A percentile compares a stretch with the other conserved stretches of the same genome.
phyloP scores from a whole-genome alignment of 2,888 invertebrate genomes.

The Diaprepes abbreviatus region DNA sequence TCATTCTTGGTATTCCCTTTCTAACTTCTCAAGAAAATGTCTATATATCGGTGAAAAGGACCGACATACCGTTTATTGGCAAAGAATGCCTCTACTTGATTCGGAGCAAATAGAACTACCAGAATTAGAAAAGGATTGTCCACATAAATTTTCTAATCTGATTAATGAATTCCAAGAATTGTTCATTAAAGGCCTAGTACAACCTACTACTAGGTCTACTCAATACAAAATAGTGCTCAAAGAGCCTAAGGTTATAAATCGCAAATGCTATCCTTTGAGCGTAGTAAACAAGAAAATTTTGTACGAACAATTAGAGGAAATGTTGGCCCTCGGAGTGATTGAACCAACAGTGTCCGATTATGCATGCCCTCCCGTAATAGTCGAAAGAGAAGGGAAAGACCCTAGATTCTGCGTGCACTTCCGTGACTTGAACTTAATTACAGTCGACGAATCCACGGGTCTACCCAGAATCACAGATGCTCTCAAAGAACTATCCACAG shows the following conservation, averaged over 20 bases:
- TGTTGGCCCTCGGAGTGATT: slow-evolving; percentile 25
- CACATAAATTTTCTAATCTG: not conserved
- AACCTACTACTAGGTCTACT: slow-evolving; percentile 7
- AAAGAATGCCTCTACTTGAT: too few relatives aligned
- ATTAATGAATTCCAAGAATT: slow-evolving; percentile 17
- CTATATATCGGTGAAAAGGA: too few relatives aligned
- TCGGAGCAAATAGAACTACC: too few relatives aligned
- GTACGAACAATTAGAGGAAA: too few relatives aligned
- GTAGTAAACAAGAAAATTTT: slow-evolving; percentile 21
- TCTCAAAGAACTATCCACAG: slow-evolving; percentile 33
- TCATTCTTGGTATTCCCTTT: too few relatives aligned
- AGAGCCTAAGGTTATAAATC: slow-evolving; percentile 2
- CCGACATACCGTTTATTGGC: too few relatives aligned
- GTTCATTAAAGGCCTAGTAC: not conserved
- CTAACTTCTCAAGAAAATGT: too few relatives aligned
- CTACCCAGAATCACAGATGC: too few relatives aligned
- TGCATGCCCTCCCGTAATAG: slow-evolving; percentile 26
- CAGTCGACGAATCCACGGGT: not conserved
- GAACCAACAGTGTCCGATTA: slow-evolving; percentile 6
- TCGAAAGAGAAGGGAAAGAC: too few relatives aligned
- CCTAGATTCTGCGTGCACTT: too few relatives aligned
- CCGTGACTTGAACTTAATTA: not conserved
- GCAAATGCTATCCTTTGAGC: slow-evolving; percentile 16
- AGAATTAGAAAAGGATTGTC: too few relatives aligned
- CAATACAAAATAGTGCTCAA: slow-evolving; percentile 10